Percentiles rank a stretch among this genome's conserved stretches.
Conservation (phyloP, 2,888 invertebrate species). For the Idaea biselata region DNA sequence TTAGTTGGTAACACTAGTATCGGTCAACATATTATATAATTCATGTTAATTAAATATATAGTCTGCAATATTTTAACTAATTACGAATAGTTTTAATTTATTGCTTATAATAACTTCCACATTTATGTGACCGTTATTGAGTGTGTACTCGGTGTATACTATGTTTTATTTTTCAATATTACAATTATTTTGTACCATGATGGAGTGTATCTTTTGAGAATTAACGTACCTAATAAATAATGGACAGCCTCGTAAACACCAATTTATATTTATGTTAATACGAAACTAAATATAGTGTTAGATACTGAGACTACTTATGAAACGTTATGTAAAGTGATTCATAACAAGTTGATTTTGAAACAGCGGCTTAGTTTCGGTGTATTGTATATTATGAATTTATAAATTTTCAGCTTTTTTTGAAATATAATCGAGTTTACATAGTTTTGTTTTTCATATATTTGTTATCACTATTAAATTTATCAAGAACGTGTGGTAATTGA, state of each 20-base stretch:
- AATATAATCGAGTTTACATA: constrained; percentile 57
- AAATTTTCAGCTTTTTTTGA: constrained; percentile 70
- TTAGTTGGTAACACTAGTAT: constrained; percentile 44
- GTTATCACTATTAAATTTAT: background rate
- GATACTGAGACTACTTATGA: constrained; percentile 65
- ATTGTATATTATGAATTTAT: constrained; percentile 74
- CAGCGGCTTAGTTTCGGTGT: constrained; percentile 34
- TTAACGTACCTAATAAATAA: constrained; percentile 12
- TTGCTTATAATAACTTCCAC: constrained; percentile 34
- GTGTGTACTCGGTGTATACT: constrained; percentile 33
- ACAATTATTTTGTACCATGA: constrained; percentile 30
- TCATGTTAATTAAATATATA: constrained; percentile 50
- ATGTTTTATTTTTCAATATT: constrained; percentile 28
- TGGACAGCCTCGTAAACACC: constrained; percentile 22
- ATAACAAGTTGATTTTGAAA: constrained; percentile 38
- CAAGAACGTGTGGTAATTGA: background rate
- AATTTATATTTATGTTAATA: constrained; percentile 28
- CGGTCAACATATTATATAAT: constrained; percentile 43
- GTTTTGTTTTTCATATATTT: constrained; percentile 30
- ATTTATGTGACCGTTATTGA: constrained; percentile 35
- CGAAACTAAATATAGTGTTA: constrained; percentile 44
- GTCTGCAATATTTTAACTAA: constrained; percentile 59
- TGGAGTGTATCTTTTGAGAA: constrained; percentile 29
- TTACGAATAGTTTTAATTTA: constrained; percentile 55
- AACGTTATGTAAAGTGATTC: constrained; percentile 53